Base-by-base conservation (phyloP, 2,113 vertebrate species). In the Sinocyclocheilus rhinocerous region DNA sequence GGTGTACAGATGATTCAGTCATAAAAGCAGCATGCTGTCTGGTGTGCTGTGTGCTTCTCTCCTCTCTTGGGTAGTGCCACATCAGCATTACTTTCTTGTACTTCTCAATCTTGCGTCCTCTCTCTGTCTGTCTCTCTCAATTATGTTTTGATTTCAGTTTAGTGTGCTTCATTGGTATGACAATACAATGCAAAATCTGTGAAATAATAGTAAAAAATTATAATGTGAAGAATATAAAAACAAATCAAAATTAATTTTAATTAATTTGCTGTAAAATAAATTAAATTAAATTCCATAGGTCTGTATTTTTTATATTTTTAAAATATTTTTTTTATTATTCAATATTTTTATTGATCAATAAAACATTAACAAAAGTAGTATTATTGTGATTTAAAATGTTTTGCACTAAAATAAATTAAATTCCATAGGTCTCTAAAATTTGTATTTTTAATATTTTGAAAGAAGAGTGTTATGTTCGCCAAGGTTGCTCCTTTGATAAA, bases 61-160 rank as follows among this genome's bases (percentile, higher is more conserved):
- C 59, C 26, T 57, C 45, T 84, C 33, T 24, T 50, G 22, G 16
- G 72, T 78, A 22, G 20, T 59, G n/a, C 61, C 26, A 36, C 24
- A 20, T 8, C 24, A 79, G 45, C 73, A 76, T 26, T 50, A 16
- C 36, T 75, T 6, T 84, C 22, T n/a, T 69, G 57, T 87, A 29
- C 22, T 42, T 81, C 80, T 70, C 26, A 29, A 61, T 61, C 57
- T 61, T n/a, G 7, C 65, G 13, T 67, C 18, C 20, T 57, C 59
- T 81, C 65, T 84, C n/a, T 65, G 16, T 52, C 57, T 77, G 55
- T 85, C 45, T 82, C 4, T 86, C 24, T 45, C 26, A 73, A 73
- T 81, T 52, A 7, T 73, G 36, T 39, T 76, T 75, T 15, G 22
- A 76, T 48, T 48, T 76, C 72, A 76, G 39, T 48, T 26, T 26